Base-by-base conservation (phyloP, 2,113 vertebrate species). In the Centropus bengalensis region DNA sequence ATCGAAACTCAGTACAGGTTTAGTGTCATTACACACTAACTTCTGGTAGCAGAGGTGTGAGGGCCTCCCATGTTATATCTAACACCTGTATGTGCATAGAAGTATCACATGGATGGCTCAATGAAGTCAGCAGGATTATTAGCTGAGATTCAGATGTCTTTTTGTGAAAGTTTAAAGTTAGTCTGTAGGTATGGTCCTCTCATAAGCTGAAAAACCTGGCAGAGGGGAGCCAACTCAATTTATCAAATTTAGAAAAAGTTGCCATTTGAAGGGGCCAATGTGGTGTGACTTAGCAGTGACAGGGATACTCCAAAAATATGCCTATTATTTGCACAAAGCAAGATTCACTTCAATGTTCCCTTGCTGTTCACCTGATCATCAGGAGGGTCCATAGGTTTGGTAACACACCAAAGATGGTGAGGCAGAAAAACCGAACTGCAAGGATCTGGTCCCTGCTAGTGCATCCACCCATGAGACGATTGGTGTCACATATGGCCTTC, bases 351-450 rank as follows among this genome's bases (percentile, higher is more conserved):
- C 16, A 38, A 19, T 47, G 19, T 45, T 45, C 44, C 19, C 44
- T 16, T 45, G 44, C 19, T 51, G 51, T 51, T 66, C n/a, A 44
- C 14, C n/a, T 60, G 32, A 67, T 12, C 47, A 40, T 21, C 59
- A 67, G 33, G 20, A 86, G 42, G 51, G 32, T 77, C 20, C 21
- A 59, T 55, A 42, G 32, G 23, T 42, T 86, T 88, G 59, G 22
- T 9, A 66, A 33, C 0, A 0, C 38, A 44, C 14, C 52, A 21
- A 47, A 36, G 45, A 60, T 0, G 1, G 16, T 64, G 82, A 69
- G 19, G 38, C 0, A 0, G 66, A 13, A 78, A 38, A 56, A 47
- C 24, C 9, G 36, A 54, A 42, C 33, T 45, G 17, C 44, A 26
- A 70, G n/a, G 40, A 59, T 63, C 33, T 5, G 1, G 2, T 44